A percentile compares a stretch with the other conserved stretches of the same genome.
Evolutionary conservation across 1,140 invertebrate genomes (phyloP).

Genomic region (Proctacanthus coquilletti): DNA sequence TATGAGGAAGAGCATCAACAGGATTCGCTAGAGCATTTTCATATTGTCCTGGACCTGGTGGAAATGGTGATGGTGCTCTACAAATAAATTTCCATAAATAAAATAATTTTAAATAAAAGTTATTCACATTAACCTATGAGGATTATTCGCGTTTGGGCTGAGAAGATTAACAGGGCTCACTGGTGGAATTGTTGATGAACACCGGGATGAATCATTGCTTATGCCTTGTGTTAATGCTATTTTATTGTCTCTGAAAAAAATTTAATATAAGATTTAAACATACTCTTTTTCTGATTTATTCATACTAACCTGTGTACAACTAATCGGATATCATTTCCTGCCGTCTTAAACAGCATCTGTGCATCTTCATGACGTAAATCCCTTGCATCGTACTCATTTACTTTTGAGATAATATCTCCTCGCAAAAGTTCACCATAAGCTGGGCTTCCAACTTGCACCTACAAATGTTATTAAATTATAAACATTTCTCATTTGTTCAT

Average conservation of each 20-base stretch:
- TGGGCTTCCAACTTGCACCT: conserved; percentile 50
- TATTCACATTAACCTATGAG: conserved; percentile 9
- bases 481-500: neutral
- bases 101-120: neutral
- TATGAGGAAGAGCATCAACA: conserved; percentile 27
- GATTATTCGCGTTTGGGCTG: conserved; percentile 8
- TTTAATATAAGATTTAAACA: too few species aligned
- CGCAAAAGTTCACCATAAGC: conserved; percentile 66
- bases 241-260: conserved; percentile 23
- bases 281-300: too few species aligned
- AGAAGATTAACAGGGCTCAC: conserved; percentile 12
- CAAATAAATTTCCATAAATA: neutral
- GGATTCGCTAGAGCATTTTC: conserved; percentile 24
- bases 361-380: conserved; percentile 82
- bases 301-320: conserved; percentile 43
- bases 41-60: conserved; percentile 25
- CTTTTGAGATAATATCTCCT: conserved; percentile 79
- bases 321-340: conserved; percentile 47
- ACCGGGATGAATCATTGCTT: conserved; percentile 15
- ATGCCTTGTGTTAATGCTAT: conserved; percentile 25
- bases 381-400: conserved; percentile 71
- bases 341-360: conserved; percentile 71
- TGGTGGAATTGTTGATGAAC: conserved; percentile 18
- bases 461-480: neutral
- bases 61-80: conserved; percentile 25